These are phyloP conservation scores for Diaperis boleti DNA, from an alignment of 2,888 invertebrate species.

Conservation along the genomic window DNA sequence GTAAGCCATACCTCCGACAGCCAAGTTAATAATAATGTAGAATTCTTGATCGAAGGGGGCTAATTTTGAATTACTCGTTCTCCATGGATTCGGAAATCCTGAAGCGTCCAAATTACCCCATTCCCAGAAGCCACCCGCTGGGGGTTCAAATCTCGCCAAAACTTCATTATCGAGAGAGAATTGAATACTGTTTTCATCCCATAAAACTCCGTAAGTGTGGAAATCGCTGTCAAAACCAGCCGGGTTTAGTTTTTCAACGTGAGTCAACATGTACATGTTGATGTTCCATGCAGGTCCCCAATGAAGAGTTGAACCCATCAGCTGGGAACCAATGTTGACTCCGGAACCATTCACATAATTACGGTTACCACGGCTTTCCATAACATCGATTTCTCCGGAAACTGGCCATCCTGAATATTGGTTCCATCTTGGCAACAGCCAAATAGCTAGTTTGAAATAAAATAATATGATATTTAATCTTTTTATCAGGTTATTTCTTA, in stretches of 20 bases:
- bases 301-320: conserved; percentile 74
- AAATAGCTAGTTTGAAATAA: conserved; percentile 70
- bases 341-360: conserved; percentile 52
- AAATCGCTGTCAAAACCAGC: conserved; percentile 71
- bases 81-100: conserved; percentile 70
- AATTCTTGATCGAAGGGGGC: conserved; percentile 78
- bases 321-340: conserved; percentile 70
- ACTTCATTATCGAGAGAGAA: conserved; percentile 70
- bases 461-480: neutral
- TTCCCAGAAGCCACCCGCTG: conserved; percentile 75
- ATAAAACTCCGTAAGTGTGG: conserved; percentile 75
- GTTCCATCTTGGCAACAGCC: conserved; percentile 75
- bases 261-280: conserved; percentile 71
- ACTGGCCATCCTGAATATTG: conserved; percentile 77
- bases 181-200: conserved; percentile 70
- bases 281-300: conserved; percentile 73
- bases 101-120: conserved; percentile 70
- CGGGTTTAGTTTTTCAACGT: conserved; percentile 62
- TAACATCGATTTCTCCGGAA: conserved; percentile 80
- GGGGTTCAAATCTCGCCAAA: conserved; percentile 67
- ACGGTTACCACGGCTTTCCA: conserved; percentile 76
- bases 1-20: conserved; percentile 75
- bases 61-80: conserved; percentile 68
- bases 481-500: conserved; percentile 39
- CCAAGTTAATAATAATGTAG: conserved; percentile 75